Base-by-base conservation (phyloP, 2,797 vertebrate species). In the Bradypus variegatus region DNA sequence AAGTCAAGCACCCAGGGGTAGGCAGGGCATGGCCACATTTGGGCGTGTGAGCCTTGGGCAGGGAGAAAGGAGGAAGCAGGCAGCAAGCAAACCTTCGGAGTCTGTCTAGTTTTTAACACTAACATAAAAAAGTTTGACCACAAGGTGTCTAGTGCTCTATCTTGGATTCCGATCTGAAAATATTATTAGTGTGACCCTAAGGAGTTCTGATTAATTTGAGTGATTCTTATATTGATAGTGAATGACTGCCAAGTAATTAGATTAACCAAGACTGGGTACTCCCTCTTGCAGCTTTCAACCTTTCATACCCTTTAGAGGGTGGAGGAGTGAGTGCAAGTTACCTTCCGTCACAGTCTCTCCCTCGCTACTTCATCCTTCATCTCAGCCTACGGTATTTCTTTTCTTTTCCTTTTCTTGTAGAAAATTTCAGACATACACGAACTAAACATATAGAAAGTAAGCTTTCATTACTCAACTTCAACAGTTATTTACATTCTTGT, bases 191-290 rank as follows among this genome's bases (percentile, higher is more conserved):
- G 38, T 45, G 67, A 69, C 76, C 31, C 50, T 77, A 45, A 85
- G 53, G 50, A 72, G 58, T 87, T 91, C 58, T 83, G 81, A 88
- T 94, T 94, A 91, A 81, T 95, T 95, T 95, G 95, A 95, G 94
- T 81, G 41, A n/a, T 95, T 96, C 86, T 96, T 96, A 38, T 65
- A 50, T 94, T 95, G 93, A 91, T 90, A 91, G 58, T 73, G 29
- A 21, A 36, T 92, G 95, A 93, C 67, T 94, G 88, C 91, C 73
- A 91, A 55, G 23, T 96, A 94, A 96, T 96, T 96, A 75, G 25
- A 84, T 62, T 94, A 83, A 77, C 96, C 91, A 91, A 94, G 96
- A 96, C 94, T 96, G 92, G 94, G 92, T 91, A 94, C 96, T 97
- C 92, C 95, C 95, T 38, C 78, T 79, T 60, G 90, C 95, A 95